Conservation (phyloP, 2,113 vertebrate species). For the Chlorodrepanis virens region DNA sequence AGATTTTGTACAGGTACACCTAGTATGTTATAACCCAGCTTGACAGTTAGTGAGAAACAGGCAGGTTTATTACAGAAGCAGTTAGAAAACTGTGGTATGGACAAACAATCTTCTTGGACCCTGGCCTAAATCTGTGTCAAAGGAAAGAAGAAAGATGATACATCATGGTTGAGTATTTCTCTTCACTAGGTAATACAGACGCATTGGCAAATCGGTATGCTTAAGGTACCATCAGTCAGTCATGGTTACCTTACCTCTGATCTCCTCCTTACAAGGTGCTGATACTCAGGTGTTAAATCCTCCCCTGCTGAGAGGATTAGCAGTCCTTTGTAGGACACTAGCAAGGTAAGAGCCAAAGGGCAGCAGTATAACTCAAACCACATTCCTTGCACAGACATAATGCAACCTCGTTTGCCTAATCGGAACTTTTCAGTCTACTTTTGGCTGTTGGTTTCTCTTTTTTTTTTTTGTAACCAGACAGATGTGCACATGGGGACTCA, state of each 20-base stretch:
- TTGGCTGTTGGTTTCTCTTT: not conserved
- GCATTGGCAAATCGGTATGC: not conserved
- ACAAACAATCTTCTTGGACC: not conserved
- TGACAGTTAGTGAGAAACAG: not conserved
- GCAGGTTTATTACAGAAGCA: not conserved
- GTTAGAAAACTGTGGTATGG: not conserved
- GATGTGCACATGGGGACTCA: not conserved
- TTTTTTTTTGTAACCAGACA: not conserved
- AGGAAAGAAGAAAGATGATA: not conserved
- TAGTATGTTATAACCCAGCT: not conserved
- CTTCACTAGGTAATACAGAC: not conserved
- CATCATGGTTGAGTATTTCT: not conserved
- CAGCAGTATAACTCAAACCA: not conserved
- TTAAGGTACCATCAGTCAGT: not conserved
- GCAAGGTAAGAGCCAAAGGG: not conserved
- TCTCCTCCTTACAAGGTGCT: not conserved
- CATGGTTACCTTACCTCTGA: fast-evolving
- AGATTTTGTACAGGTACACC: not conserved
- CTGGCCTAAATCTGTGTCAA: not conserved
- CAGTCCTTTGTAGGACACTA: not conserved
- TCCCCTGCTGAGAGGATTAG: not conserved
- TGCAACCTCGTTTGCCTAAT: not conserved
- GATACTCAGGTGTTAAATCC: not conserved
- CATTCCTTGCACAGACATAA: not conserved
- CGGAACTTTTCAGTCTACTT: not conserved